A percentile compares a stretch with the other conserved stretches of the same genome.
Conservation (phyloP, 2,797 vertebrate species). For the Arctocebus calabarensis region DNA sequence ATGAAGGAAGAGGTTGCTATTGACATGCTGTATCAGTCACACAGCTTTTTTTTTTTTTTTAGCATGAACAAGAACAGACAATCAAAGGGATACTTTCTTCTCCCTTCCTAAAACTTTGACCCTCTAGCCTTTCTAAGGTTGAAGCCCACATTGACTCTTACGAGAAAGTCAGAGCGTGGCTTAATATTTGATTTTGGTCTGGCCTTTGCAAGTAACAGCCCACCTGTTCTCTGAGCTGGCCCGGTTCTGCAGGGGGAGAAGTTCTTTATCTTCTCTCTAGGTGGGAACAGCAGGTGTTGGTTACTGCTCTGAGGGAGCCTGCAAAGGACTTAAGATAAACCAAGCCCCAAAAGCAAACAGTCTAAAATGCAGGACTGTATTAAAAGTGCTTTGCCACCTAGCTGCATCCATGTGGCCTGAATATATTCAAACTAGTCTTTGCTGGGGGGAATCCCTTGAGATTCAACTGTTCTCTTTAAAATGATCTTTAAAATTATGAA, state of each 20-base stretch:
- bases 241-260: not conserved
- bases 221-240: not conserved
- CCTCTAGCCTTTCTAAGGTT: not conserved
- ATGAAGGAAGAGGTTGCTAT: not conserved
- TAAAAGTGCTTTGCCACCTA: slow-evolving; percentile 4
- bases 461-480: not conserved
- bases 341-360: not conserved
- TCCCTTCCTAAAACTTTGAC: not conserved
- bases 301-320: not conserved
- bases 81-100: not conserved
- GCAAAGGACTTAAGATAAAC: not conserved
- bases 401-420: not conserved
- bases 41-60: not conserved
- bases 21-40: not conserved
- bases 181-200: not conserved
- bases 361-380: not conserved
- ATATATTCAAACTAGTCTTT: not conserved
- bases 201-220: not conserved
- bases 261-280: not conserved
- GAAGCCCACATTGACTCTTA: not conserved
- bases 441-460: not conserved
- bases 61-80: not conserved
- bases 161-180: not conserved
- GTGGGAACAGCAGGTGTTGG: not conserved
- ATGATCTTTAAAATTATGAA: not conserved